Evolutionary conservation across 2,888 invertebrate species (phyloP), one percentile per base, ranked within the genome.

Genomic region (Conus canariensis): DNA sequence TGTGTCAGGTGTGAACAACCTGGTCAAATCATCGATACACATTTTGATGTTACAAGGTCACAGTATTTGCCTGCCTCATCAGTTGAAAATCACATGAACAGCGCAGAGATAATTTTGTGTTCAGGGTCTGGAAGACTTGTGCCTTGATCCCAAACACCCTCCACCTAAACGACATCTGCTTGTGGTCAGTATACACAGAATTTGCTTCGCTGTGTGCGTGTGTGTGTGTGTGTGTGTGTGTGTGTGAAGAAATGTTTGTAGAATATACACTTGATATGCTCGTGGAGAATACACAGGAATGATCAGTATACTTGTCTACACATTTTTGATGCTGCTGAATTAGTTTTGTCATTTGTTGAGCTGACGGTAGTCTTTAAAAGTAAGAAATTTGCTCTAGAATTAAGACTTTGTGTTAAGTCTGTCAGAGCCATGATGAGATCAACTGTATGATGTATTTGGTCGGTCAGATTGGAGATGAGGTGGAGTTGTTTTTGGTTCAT

Each of bases 101-200:
- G 45, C 45, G 45, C 45, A 45, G 45, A 45, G 45, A 45, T 45
- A 3, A 45, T 45, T 45, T 14, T 85, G 85, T 87, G 19, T 59
- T 19, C 86, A 87, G 87, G 87, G 87, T 58, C 74, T 87, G 74
- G 87, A 87, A 19, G 87, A 87, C 16, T 22, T 74, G 12, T 19
- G 45, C n/a, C 74, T 87, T 9, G 58, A 87, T 87, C 74, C 74
- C 56, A 74, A 30, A 67, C 30, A 86, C 19, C 86, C 86, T 4
- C 64, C 86, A 7, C 67, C 67, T 25, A 60, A 45, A 30, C 30
- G 67, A 19, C 30, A 8, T 45, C 86, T 86, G 12, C 64, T 86
- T 25, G 14, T 67, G 86, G 86, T 86, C 7, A 25, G 85, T 83
- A 83, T 16, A 22, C 82, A 56, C 9, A 22, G 83, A 19, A 7